Percentiles rank a stretch among this genome's conserved stretches.
phyloP scores from a whole-genome alignment of 2,888 invertebrate genomes.

The Harpalus rufipes region DNA sequence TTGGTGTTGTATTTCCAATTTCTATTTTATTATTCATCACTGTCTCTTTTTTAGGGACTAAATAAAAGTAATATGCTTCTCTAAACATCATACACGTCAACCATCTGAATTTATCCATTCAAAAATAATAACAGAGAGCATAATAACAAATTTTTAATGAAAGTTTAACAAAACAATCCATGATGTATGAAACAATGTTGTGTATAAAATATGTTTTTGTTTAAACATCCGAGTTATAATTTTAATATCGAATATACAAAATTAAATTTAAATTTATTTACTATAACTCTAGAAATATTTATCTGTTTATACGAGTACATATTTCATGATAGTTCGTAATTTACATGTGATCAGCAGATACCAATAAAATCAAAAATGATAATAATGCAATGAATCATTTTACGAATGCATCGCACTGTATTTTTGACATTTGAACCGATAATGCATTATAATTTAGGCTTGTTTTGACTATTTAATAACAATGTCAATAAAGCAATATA shows the following conservation, averaged over 20 bases:
- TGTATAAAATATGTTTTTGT: constrained; percentile 12
- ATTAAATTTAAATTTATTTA: constrained; percentile 21
- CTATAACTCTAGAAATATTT: constrained; percentile 2
- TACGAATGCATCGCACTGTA: not conserved
- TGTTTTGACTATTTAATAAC: constrained; percentile 16
- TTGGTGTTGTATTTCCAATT: too few species aligned
- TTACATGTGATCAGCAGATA: constrained; percentile 31
- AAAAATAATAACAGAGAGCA: not conserved
- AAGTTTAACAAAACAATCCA: not conserved
- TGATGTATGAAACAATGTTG: not conserved
- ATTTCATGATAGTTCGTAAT: constrained; percentile 24
- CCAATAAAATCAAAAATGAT: constrained; percentile 41
- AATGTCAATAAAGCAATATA: not conserved
- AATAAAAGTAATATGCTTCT: too few species aligned
- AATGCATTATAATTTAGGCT: constrained; percentile 36
- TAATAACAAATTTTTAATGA: not conserved
- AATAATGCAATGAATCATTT: constrained; percentile 30
- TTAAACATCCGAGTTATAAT: not conserved
- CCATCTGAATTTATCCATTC: not conserved
- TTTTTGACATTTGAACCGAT: constrained; percentile 36
- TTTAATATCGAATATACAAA: constrained; percentile 2
- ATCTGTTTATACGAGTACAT: constrained; percentile 22
- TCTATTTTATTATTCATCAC: too few species aligned
- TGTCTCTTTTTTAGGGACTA: too few species aligned
- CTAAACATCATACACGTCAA: too few species aligned